Evolutionary conservation across 1,140 invertebrate species (phyloP).

Genomic region (Drosophila littoralis): DNA sequence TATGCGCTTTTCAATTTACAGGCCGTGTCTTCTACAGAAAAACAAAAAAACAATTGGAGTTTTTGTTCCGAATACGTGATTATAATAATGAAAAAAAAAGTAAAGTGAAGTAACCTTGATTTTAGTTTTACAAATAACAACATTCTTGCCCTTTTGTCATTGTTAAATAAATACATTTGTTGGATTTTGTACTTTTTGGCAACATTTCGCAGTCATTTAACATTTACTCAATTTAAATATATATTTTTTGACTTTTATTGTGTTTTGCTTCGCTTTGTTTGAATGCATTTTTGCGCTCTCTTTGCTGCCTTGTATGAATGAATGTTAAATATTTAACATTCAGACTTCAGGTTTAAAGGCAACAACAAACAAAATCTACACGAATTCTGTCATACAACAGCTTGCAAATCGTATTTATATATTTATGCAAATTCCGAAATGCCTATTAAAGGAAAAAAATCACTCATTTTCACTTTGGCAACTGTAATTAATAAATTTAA

Average conservation of each 20-base stretch:
- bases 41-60: constrained; percentile 1
- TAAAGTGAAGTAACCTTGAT: constrained; percentile 34
- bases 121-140: constrained; percentile 45
- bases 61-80: constrained; percentile 56
- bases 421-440: constrained; percentile 21
- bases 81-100: constrained; percentile 39
- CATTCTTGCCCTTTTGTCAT: not conserved
- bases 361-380: not conserved
- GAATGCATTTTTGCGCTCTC: not conserved
- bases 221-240: constrained; percentile 17
- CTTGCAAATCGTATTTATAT: not conserved
- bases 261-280: constrained; percentile 17
- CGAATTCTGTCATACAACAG: constrained; percentile 1
- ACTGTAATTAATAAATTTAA: constrained; percentile 42
- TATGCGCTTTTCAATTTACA: constrained; percentile 29
- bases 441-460: not conserved
- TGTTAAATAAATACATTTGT: too few relatives aligned
- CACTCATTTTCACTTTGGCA: constrained; percentile 4
- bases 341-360: constrained; percentile 13
- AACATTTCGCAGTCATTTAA: constrained; percentile 15
- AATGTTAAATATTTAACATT: not conserved
- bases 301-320: constrained; percentile 10
- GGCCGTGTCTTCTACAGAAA: not conserved
- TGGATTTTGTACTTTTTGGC: constrained; percentile 24
- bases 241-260: constrained; percentile 11